Evolutionary conservation across 2,797 vertebrate species (phyloP), one percentile per base, ranked within the genome.

Genomic region (Peromyscus melanophrys): DNA sequence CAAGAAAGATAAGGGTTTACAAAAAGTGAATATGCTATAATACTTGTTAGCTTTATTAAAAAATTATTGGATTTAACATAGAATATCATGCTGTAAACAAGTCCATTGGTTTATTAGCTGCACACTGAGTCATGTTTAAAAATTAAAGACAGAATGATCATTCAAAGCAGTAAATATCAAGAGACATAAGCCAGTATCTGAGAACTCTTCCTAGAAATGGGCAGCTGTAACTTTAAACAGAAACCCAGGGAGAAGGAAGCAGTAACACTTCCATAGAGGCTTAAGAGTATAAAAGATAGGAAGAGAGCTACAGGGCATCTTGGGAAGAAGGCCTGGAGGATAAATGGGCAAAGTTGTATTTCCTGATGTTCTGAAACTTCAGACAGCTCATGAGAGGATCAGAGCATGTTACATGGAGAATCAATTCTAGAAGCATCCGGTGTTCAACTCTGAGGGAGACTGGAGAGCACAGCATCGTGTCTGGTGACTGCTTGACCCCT

Each of bases 41-140:
- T 78, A 17, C 57, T 46, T 31, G 4, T 31, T 63, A 61, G 7
- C 31, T 63, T 89, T 92, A 95, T 89, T 85, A 89, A 88, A 97
- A 97, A 98, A n/a, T 96, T 94, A 97, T 0, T 90, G 29, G 9
- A 96, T 96, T 98, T 97, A 97, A 97, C 96, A 97, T 95, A 96
- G 98, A 97, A 96, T 67, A 87, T 65, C 52, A 95, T 83, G 61
- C 90, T 95, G 63, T 95, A 97, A 97, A 97, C 90, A 96, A 86
- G 40, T 55, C 40, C 81, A 87, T 1, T 84, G 75, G 96, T 81
- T 52, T 71, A 73, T 92, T 55, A 95, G 73, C 52, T 96, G 95
- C 92, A 90, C 86, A 97, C 13, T 81, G 40, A 82, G 94, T 69
- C 34, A 84, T 55, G 65, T 34, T 84, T 13, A 77, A 97, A 92